Evolutionary conservation across 2,888 invertebrate genomes (phyloP).

Genomic region (Tetropium fuscum): DNA sequence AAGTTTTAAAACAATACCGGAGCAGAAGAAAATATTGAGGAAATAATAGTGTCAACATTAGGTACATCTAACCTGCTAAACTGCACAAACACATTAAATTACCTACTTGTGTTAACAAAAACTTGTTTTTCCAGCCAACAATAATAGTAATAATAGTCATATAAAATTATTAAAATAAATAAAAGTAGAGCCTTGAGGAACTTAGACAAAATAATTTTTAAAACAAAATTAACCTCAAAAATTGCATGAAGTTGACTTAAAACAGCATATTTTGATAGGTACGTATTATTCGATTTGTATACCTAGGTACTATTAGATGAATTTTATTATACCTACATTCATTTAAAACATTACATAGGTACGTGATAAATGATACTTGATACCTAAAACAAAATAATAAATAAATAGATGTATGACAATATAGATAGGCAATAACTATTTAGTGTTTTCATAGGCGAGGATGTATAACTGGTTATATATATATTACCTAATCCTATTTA

Average conservation of each 20-base stretch:
- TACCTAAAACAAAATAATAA: slow-evolving; percentile 23
- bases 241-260: slow-evolving; percentile 7
- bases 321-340: slow-evolving; percentile 13
- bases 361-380: no score
- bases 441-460: slow-evolving; percentile 18
- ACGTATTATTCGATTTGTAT: slow-evolving; percentile 6
- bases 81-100: slow-evolving; percentile 34
- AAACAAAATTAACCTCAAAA: slow-evolving; percentile 9
- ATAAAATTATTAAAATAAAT: slow-evolving; percentile 51
- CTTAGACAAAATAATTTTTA: slow-evolving; percentile 28
- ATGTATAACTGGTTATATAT: slow-evolving; percentile 37
- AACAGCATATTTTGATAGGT: no score
- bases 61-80: slow-evolving; percentile 45
- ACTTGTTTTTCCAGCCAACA: slow-evolving; percentile 49
- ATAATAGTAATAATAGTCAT: slow-evolving; percentile 39
- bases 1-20: slow-evolving; percentile 47
- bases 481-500: neutral
- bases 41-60: slow-evolving; percentile 54
- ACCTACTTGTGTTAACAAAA: slow-evolving; percentile 42
- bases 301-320: neutral
- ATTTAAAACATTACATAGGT: slow-evolving; percentile 20
- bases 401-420: slow-evolving; percentile 8
- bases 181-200: slow-evolving; percentile 47
- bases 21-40: slow-evolving; percentile 57
- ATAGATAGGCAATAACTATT: slow-evolving; percentile 22